A percentile compares a stretch with the other conserved stretches of the same genome.
These are phyloP conservation scores for Eriocheir sinensis DNA, from an alignment of 1,140 invertebrate species.

Conservation along the genomic window DNA sequence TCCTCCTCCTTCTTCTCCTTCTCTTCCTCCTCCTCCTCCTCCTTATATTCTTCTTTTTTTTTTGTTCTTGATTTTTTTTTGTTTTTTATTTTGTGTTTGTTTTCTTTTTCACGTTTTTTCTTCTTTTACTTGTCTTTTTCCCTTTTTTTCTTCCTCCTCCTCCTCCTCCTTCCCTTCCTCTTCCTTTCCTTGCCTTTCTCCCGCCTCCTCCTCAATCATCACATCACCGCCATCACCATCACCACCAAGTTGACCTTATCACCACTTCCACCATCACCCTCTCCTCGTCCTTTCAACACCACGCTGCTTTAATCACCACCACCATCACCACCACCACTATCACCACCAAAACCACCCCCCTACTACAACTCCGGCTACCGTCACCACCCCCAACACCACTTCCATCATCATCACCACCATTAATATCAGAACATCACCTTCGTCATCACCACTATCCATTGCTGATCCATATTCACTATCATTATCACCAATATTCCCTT, in stretches of 20 bases:
- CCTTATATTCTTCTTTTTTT: background rate
- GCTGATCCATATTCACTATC: background rate
- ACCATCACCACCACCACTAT: background rate
- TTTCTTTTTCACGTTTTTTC: background rate
- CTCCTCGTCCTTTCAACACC: background rate
- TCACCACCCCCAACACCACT: background rate
- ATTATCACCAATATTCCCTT: background rate
- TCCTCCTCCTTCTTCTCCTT: conserved; percentile 17
- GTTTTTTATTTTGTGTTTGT: background rate
- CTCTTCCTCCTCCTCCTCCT: conserved; percentile 19
- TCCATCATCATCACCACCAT: background rate
- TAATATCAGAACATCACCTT: background rate
- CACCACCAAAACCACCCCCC: background rate
- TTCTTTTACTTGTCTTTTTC: background rate
- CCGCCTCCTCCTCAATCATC: conserved; percentile 32
- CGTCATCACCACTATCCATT: background rate
- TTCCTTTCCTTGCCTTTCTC: background rate
- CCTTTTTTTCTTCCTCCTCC: background rate
- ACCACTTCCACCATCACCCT: background rate
- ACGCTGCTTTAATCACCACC: background rate
- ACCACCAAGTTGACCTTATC: background rate
- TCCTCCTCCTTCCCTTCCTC: background rate
- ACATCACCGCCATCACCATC: background rate
- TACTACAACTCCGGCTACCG: background rate
- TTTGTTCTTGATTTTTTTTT: background rate